Evolutionary conservation across 2,113 vertebrate genomes (phyloP).

Genomic region (Oncorhynchus clarkii): DNA sequence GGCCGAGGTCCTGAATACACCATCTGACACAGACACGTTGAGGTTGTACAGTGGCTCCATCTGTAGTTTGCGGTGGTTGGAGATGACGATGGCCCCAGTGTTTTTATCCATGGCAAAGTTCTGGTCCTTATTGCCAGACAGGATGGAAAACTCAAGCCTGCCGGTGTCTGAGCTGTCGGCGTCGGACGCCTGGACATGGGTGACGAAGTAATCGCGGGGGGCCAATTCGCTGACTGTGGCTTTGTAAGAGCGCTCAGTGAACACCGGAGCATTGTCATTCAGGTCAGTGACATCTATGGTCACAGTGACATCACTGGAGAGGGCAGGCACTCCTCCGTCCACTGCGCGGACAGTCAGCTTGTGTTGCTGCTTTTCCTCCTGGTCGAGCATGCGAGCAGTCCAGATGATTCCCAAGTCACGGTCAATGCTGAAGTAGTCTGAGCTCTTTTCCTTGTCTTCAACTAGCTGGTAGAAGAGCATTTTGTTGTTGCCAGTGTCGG

Average conservation of each 20-base stretch:
- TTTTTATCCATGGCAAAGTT: slow-evolving; percentile 86
- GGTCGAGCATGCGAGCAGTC: slow-evolving; percentile 81
- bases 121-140: slow-evolving; percentile 88
- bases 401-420: slow-evolving; percentile 83
- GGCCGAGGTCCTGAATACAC: slow-evolving; percentile 90
- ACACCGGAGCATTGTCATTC: slow-evolving; percentile 90
- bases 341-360: slow-evolving; percentile 80
- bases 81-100: slow-evolving; percentile 83
- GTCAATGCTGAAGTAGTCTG: slow-evolving; percentile 85
- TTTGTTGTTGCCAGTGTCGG: slow-evolving; percentile 85
- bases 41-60: slow-evolving; percentile 82
- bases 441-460: slow-evolving; percentile 77
- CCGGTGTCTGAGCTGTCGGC: slow-evolving; percentile 82
- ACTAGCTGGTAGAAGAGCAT: slow-evolving; percentile 86
- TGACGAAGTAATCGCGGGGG: slow-evolving; percentile 86
- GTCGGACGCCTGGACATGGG: slow-evolving; percentile 88
- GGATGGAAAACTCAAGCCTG: slow-evolving; percentile 86
- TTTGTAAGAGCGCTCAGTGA: slow-evolving; percentile 83
- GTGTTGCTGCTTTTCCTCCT: slow-evolving; percentile 80
- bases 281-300: slow-evolving; percentile 85
- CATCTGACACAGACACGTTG: slow-evolving; percentile 89
- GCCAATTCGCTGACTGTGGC: slow-evolving; percentile 86
- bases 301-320: slow-evolving; percentile 81
- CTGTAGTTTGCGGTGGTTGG: slow-evolving; percentile 79
- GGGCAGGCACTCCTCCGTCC: slow-evolving; percentile 88